Evolutionary conservation across 1,140 invertebrate genomes (phyloP).

Genomic region (Steinernema khuongi): DNA sequence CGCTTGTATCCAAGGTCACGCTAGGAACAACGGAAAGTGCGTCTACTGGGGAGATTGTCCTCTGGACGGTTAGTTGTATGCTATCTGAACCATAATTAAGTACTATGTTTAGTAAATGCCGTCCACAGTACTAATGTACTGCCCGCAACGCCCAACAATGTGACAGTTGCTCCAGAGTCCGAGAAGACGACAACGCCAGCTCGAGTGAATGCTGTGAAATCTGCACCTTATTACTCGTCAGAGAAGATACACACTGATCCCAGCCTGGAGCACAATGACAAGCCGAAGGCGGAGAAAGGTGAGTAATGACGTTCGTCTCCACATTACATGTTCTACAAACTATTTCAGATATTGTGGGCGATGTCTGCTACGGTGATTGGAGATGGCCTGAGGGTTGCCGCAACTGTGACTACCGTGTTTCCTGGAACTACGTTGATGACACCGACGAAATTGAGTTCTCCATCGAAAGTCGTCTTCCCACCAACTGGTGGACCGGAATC

Average conservation of each 20-base stretch:
- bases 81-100: not conserved
- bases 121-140: not conserved
- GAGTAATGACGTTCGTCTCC: not conserved
- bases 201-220: conserved; percentile 21
- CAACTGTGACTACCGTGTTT: conserved; percentile 51
- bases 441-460: conserved; percentile 77
- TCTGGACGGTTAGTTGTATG: conserved; percentile 30
- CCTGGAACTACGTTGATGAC: conserved; percentile 74
- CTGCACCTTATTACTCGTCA: conserved; percentile 14
- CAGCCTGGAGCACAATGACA: conserved; percentile 4
- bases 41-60: conserved; percentile 58
- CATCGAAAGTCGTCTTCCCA: conserved; percentile 72
- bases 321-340: not conserved
- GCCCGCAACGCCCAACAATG: not conserved
- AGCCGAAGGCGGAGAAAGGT: not conserved
- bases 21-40: conserved; percentile 47
- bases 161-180: not conserved
- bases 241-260: not conserved
- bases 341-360: conserved; percentile 35
- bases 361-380: conserved; percentile 52
- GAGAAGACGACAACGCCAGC: not conserved
- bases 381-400: conserved; percentile 44
- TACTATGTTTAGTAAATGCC: not conserved
- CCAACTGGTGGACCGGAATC: conserved; percentile 82
- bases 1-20: conserved; percentile 52